These are phyloP conservation scores for Araneus ventricosus DNA, from an alignment of 1,140 invertebrate genomes.

Conservation along the genomic window DNA sequence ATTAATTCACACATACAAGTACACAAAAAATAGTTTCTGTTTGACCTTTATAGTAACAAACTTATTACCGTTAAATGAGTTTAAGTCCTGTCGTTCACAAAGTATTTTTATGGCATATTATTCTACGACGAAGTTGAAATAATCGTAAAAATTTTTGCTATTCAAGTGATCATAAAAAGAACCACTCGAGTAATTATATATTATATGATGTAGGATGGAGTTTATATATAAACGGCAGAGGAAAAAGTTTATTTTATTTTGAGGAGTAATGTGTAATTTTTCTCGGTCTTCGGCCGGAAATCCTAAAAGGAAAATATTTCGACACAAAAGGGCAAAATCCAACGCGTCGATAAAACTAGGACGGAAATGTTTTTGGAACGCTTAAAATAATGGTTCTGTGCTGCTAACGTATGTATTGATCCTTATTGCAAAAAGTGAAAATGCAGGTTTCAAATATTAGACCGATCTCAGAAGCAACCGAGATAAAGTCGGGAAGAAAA, in stretches of 20 bases:
- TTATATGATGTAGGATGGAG: too few species aligned
- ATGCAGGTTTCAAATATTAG: not conserved
- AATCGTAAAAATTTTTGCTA: too few species aligned
- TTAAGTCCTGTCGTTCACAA: too few species aligned
- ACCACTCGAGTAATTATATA: too few species aligned
- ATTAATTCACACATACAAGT: too few species aligned
- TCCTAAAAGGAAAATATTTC: constrained; percentile 2
- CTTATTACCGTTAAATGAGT: too few species aligned
- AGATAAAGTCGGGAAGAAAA: not conserved
- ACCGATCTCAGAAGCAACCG: not conserved
- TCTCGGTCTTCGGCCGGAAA: not conserved
- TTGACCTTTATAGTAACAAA: too few species aligned
- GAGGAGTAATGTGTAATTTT: not conserved
- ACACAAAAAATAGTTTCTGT: too few species aligned
- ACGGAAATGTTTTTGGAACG: not conserved
- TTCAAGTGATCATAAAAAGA: too few species aligned
- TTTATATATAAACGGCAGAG: not conserved
- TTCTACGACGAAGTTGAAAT: too few species aligned
- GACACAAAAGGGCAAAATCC: not conserved
- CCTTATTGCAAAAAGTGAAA: not conserved
- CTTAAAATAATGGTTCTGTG: not conserved
- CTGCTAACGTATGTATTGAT: not conserved
- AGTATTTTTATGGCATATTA: too few species aligned
- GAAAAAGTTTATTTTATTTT: not conserved
- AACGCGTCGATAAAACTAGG: not conserved